These are phyloP conservation scores for Endotricha flammealis DNA, from an alignment of 2,888 invertebrate species.

Conservation along the genomic window DNA sequence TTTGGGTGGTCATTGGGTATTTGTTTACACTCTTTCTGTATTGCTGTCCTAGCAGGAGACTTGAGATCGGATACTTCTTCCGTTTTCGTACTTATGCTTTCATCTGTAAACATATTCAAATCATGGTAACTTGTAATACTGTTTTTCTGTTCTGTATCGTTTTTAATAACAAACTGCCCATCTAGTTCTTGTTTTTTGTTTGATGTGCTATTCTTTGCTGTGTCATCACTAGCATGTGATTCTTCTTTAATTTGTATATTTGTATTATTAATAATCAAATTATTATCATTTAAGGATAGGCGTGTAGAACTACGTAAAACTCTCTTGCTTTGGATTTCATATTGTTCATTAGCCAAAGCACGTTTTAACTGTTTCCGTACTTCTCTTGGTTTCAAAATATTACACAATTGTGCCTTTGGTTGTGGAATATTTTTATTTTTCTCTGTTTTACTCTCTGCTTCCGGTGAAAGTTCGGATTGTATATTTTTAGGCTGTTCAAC, in stretches of 20 bases:
- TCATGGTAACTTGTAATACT: constrained; percentile 30
- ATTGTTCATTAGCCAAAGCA: constrained; percentile 22
- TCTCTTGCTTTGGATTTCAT: constrained; percentile 33
- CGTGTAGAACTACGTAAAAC: constrained; percentile 37
- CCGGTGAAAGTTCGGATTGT: not conserved
- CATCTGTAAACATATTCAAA: constrained; percentile 31
- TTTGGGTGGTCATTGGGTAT: constrained; percentile 21
- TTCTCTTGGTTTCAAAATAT: too few relatives aligned
- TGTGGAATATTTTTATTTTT: not conserved
- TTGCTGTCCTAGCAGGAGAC: too few relatives aligned
- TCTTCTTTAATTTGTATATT: constrained; percentile 2
- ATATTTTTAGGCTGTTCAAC: constrained; percentile 2
- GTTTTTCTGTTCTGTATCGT: constrained; percentile 7
- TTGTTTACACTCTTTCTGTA: too few relatives aligned
- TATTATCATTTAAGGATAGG: constrained; percentile 9
- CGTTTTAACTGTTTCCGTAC: constrained; percentile 28
- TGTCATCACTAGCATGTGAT: not conserved
- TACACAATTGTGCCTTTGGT: not conserved
- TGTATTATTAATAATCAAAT: not conserved
- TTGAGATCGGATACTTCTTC: constrained; percentile 6
- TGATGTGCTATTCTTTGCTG: not conserved
- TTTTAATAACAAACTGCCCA: constrained; percentile 4
- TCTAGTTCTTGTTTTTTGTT: not conserved
- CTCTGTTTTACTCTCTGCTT: not conserved
- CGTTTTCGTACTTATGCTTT: constrained; percentile 8